phyloP scores from a whole-genome alignment of 2,797 vertebrate species.

The Scolopax rusticola region DNA sequence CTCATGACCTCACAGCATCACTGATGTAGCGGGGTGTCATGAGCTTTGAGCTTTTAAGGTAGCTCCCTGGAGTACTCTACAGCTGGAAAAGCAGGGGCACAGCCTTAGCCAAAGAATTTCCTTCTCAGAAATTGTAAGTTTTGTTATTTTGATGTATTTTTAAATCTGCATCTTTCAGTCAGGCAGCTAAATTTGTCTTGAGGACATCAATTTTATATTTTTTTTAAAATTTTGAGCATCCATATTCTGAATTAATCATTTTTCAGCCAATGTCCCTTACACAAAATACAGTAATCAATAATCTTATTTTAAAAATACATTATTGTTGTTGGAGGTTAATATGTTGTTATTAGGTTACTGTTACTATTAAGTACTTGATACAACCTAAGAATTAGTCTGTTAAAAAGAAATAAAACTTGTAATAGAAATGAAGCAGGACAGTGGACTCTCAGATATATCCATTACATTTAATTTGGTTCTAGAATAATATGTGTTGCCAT shows the following conservation, averaged over 20 bases:
- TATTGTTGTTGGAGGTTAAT: not conserved
- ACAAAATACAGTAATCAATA: not conserved
- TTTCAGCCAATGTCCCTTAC: not conserved
- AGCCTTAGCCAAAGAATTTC: not conserved
- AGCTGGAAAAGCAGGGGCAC: not conserved
- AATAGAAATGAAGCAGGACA: not conserved
- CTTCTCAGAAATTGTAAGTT: not conserved
- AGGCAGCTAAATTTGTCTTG: not conserved
- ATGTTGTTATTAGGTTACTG: no score
- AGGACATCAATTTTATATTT: not conserved
- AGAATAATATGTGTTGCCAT: not conserved
- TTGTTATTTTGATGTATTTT: not conserved
- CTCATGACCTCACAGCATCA: not conserved
- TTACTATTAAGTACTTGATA: not conserved
- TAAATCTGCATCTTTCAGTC: not conserved
- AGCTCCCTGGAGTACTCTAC: not conserved
- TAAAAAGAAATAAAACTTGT: not conserved
- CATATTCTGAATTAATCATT: not conserved
- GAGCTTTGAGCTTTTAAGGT: not conserved
- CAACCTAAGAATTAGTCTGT: not conserved
- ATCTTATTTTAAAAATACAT: not conserved
- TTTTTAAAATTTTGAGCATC: not conserved
- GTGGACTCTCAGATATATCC: not conserved
- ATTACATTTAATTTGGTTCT: not conserved
- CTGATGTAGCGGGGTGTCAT: not conserved